Evolutionary conservation across 2,797 vertebrate genomes (phyloP), one percentile per base, ranked within the genome.

Genomic region (Sebastes cheni): DNA sequence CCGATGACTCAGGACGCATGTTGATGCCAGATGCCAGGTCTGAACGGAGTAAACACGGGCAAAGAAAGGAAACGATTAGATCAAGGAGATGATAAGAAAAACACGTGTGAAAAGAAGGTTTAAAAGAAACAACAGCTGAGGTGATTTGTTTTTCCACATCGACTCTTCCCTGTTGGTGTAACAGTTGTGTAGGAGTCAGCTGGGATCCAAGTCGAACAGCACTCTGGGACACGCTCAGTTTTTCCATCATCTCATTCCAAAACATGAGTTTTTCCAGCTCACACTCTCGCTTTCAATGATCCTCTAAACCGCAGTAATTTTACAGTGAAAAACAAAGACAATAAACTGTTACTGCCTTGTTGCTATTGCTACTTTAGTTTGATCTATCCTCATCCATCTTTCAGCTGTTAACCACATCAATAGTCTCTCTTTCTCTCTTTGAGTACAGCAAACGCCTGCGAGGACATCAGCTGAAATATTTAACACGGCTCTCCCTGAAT

Each of bases 381-480:
- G 77, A 81, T 81, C 83, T 65, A 8, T 64, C 29, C 71, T 89
- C 87, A 82, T 89, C 81, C 68, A 79, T 90, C 88, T 86, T 85
- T 78, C 52, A 85, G 79, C 59, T 61, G 60, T 86, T 78, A 75
- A 75, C 65, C 78, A 68, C 88, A 82, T 90, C 73, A 89, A 67
- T 69, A 84, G 70, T 71, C 32, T 72, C 67, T 80, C 67, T 27
- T 50, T 80, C 52, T 62, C 27, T 34, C 34, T 52, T 14, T 34
- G 77, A 71, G 81, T 67, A 82, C 79, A 75, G 73, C 81, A 83
- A 87, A 85, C 4, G 68, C 86, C 78, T 83, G 72, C 8, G 67
- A 92, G 90, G 81, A 88, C 82, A 87, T 80, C 56, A 82, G 52
- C 81, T 89, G 78, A 91, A 93, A 92, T 88, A 92, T 92, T 90